Evolutionary conservation across 1,140 invertebrate genomes (phyloP), one percentile per base, ranked within the genome.

Genomic region (Doryteuthis pealeii): DNA sequence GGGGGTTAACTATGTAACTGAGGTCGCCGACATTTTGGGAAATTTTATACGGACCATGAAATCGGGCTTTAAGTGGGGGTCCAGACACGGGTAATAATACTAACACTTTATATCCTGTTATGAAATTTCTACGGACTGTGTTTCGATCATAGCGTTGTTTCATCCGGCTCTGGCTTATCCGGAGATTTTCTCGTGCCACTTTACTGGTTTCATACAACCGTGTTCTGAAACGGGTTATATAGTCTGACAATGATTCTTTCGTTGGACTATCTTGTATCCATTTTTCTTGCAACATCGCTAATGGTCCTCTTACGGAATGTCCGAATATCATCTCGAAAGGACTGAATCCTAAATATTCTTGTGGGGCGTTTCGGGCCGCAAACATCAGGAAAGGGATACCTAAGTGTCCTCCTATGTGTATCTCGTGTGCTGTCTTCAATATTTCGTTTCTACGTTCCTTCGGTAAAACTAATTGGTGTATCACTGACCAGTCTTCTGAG

Each of bases 271-370:
- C 14, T 33, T 12, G 5, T 8, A 12, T 31, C 58, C 74, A 49
- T 74, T 74, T 18, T 78, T 76, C 30, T 71, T 77, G 0, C 77
- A 30, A 4, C 78, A 43, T 71, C n/a, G 70, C 73, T 35, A 78
- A 71, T 3, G 78, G 76, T 28, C 77, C 75, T 32, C 73, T 35
- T 8, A 74, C 71, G 40, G 66, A n/a, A 68, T 77, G 78, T 2
- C 79, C 79, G 76, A 75, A 77, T 2, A 79, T 72, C 12, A 77
- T 35, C 66, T 79, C 74, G 71, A 77, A 80, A 32, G 77, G 78
- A 40, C 73, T 77, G 71, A 76, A 79, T 22, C 78, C 75, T 26
- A 78, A 33, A 33, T 14, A 71, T 2, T 35, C 43, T 12, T 35
- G n/a, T 5, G 8, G 2, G 2, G 33, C 43, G 18, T 49, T 14